Conservation (phyloP, 2,797 vertebrate species). For the Anguilla pacifica region DNA sequence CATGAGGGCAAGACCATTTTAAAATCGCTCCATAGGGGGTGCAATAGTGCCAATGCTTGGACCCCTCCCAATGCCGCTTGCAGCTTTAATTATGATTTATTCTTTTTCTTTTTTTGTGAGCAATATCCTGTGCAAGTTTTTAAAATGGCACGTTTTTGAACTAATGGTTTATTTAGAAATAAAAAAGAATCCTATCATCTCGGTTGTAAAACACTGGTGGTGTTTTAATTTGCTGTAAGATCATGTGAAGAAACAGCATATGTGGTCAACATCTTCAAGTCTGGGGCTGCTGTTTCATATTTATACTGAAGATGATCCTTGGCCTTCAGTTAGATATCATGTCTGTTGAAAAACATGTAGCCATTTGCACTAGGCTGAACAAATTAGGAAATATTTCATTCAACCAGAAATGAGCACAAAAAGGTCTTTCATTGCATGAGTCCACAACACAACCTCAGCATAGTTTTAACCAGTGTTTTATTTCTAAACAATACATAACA, state of each 20-base stretch:
- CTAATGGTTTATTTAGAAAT: background rate
- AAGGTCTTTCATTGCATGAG: background rate
- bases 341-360: background rate
- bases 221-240: background rate
- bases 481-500: slow-evolving; percentile 62
- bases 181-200: background rate
- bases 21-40: no score
- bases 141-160: background rate
- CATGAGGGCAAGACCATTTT: no score
- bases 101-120: background rate
- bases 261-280: background rate
- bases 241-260: background rate
- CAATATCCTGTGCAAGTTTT: background rate
- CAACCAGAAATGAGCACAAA: background rate
- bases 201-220: slow-evolving; percentile 2
- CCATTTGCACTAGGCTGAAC: background rate
- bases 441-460: slow-evolving; percentile 14
- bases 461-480: slow-evolving; percentile 58
- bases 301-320: background rate
- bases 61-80: no score
- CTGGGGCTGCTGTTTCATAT: background rate
- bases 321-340: background rate
- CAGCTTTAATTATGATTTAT: background rate
- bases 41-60: no score
- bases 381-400: background rate